Evolutionary conservation across 1,140 invertebrate genomes (phyloP).

Genomic region (Rhyacophila brunnea): DNA sequence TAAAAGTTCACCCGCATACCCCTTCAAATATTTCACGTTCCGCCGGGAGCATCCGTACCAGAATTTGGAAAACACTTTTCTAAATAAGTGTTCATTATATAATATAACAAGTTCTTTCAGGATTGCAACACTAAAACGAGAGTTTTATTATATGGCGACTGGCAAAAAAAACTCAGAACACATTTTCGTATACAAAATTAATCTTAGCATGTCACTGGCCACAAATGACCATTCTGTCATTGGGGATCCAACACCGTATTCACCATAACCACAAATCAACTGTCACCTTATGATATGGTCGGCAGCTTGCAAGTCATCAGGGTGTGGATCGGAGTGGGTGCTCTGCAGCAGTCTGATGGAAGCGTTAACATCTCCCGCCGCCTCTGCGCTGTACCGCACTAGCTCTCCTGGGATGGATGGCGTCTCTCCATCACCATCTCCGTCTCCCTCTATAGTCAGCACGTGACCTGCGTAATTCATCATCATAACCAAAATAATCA

Average conservation of each 20-base stretch:
- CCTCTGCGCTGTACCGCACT: conserved; percentile 65
- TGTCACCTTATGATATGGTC: conserved; percentile 48
- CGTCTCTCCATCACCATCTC: conserved; percentile 71
- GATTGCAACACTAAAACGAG: too few relatives aligned
- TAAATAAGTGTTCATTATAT: not conserved
- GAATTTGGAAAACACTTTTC: not conserved
- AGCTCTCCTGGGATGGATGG: conserved; percentile 75
- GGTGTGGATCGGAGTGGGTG: conserved; percentile 41
- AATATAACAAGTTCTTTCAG: not conserved
- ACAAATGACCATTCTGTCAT: too few relatives aligned
- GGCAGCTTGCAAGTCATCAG: conserved; percentile 40
- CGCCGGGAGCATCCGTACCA: too few relatives aligned
- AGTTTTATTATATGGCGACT: too few relatives aligned
- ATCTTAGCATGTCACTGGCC: too few relatives aligned
- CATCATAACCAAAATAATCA: too few relatives aligned
- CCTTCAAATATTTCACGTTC: too few relatives aligned
- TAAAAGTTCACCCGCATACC: too few relatives aligned
- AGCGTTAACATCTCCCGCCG: conserved; percentile 54
- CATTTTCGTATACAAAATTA: too few relatives aligned
- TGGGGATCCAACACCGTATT: too few relatives aligned
- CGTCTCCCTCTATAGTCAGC: conserved; percentile 51
- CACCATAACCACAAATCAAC: too few relatives aligned
- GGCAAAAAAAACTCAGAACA: too few relatives aligned
- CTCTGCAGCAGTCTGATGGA: conserved; percentile 61
- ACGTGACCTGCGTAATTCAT: conserved; percentile 20